phyloP scores from a whole-genome alignment of 2,113 vertebrate genomes.

The Proterorhinus semilunaris region DNA sequence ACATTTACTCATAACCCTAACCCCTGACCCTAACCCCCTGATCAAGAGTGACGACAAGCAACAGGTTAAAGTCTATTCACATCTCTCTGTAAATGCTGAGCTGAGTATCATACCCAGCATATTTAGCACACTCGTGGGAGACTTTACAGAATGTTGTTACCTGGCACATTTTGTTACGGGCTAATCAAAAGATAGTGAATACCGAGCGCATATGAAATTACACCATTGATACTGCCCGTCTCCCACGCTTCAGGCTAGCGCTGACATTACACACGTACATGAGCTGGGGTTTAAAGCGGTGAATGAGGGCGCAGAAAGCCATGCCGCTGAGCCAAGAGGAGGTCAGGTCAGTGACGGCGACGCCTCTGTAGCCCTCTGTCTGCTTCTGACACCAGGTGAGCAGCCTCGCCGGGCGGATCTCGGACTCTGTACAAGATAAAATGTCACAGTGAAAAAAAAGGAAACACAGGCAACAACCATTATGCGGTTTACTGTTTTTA shows the following conservation, averaged over 20 bases:
- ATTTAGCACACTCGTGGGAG: slow-evolving; percentile 25
- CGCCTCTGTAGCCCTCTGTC: slow-evolving; percentile 86
- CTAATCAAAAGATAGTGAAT: neutral
- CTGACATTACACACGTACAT: slow-evolving; percentile 79
- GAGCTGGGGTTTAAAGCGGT: slow-evolving; percentile 90
- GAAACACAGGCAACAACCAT: no score
- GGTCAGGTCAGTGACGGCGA: slow-evolving; percentile 83
- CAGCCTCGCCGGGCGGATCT: slow-evolving; percentile 87
- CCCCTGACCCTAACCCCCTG: no score
- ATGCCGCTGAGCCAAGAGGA: slow-evolving; percentile 89
- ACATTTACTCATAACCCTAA: no score
- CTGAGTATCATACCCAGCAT: slow-evolving; percentile 18
- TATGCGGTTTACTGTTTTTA: no score
- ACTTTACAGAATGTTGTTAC: slow-evolving; percentile 1
- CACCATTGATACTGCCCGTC: neutral
- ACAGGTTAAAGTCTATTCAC: neutral
- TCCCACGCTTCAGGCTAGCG: neutral
- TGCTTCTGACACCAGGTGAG: slow-evolving; percentile 96
- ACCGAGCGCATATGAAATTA: neutral
- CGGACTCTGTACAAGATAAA: slow-evolving; percentile 81
- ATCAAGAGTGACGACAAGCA: no score
- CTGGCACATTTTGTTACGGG: neutral
- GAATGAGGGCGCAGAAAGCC: slow-evolving; percentile 91
- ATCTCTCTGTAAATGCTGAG: neutral
- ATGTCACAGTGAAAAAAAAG: neutral